These are phyloP conservation scores for Buceros bicornis DNA, from an alignment of 2,797 vertebrate genomes.

Conservation along the genomic window DNA sequence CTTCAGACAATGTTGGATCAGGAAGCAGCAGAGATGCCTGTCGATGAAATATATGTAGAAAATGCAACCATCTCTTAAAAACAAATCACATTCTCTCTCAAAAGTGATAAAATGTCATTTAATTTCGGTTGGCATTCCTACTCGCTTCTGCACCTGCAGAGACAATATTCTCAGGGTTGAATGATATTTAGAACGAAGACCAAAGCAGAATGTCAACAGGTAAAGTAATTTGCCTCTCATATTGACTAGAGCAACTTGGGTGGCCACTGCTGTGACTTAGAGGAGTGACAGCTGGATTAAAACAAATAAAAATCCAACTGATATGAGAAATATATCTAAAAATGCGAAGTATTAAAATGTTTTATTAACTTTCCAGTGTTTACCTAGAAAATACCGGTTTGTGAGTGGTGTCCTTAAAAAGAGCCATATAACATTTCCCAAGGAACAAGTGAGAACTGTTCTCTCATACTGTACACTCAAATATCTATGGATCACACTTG, in stretches of 20 bases:
- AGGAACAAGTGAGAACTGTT: not conserved
- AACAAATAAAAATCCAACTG: not conserved
- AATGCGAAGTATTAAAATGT: not conserved
- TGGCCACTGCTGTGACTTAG: conserved; percentile 15
- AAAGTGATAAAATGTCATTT: conserved; percentile 36
- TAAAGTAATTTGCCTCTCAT: conserved; percentile 22
- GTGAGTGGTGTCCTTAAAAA: not conserved
- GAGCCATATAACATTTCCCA: not conserved
- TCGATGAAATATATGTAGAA: not conserved
- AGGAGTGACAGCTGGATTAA: conserved; percentile 43
- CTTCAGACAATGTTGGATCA: not conserved
- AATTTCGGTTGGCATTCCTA: conserved; percentile 36
- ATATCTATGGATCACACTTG: not conserved
- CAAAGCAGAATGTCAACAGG: not conserved
- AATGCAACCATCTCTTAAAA: conserved; percentile 25
- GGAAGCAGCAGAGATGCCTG: not conserved
- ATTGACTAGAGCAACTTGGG: not conserved
- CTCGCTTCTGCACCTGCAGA: not conserved
- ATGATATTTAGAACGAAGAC: conserved; percentile 21
- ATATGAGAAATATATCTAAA: not conserved
- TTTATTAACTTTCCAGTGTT: not conserved
- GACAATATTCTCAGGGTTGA: conserved; percentile 10
- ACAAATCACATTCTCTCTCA: not conserved
- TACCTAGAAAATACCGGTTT: not conserved
- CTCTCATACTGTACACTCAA: not conserved